Percentiles rank a stretch among this genome's conserved stretches.
Evolutionary conservation across 2,113 vertebrate species (phyloP).

Genomic region (Ameiurus melas): DNA sequence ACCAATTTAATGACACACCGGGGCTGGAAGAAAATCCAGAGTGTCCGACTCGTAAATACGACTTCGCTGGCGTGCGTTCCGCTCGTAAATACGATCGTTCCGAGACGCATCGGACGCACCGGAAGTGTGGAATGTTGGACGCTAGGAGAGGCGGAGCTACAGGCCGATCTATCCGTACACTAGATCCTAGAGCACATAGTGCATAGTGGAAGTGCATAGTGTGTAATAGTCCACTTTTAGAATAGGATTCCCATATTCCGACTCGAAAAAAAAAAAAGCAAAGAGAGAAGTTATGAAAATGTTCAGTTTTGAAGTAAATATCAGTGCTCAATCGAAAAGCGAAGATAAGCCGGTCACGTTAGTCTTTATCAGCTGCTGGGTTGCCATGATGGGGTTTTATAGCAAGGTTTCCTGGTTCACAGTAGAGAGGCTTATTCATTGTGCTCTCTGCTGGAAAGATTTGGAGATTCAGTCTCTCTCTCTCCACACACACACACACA

Average conservation of each 20-base stretch:
- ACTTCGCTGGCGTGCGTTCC: too few relatives aligned
- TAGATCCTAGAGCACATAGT: too few relatives aligned
- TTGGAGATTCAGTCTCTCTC: constrained; percentile 37
- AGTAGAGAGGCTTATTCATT: constrained; percentile 29
- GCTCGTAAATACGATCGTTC: too few relatives aligned
- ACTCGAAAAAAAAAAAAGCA: background rate
- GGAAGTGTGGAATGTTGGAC: too few relatives aligned
- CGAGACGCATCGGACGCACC: too few relatives aligned
- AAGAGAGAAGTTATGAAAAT: background rate
- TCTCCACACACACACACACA: constrained; percentile 18
- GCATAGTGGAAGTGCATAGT: too few relatives aligned
- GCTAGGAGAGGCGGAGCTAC: too few relatives aligned
- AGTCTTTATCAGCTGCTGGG: constrained; percentile 9
- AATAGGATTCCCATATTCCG: background rate
- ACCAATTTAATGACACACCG: too few relatives aligned
- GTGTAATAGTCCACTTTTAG: background rate
- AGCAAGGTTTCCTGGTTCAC: constrained; percentile 33
- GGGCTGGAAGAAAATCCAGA: too few relatives aligned
- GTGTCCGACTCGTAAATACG: too few relatives aligned
- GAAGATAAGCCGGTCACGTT: constrained; percentile 12
- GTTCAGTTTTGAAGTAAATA: background rate
- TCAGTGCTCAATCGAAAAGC: background rate
- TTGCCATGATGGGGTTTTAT: constrained; percentile 35
- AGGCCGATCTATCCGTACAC: too few relatives aligned
- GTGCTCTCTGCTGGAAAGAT: constrained; percentile 35